phyloP scores from a whole-genome alignment of 2,797 vertebrate genomes.

The Rhincodon typus region DNA sequence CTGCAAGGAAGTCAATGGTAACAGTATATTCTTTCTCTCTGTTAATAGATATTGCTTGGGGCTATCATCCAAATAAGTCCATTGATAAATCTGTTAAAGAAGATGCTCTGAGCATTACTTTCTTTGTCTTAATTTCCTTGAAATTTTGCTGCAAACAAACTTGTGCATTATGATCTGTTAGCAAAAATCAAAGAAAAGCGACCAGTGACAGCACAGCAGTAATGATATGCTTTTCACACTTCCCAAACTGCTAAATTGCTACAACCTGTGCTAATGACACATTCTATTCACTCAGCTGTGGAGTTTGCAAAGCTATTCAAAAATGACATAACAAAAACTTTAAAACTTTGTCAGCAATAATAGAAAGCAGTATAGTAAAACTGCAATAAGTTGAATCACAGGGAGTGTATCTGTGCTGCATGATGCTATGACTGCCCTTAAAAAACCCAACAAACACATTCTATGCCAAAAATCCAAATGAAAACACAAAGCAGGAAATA shows the following conservation, averaged over 20 bases:
- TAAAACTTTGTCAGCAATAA: no score
- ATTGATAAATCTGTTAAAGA: not conserved
- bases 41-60: not conserved
- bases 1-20: not conserved
- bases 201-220: not conserved
- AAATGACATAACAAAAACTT: not conserved
- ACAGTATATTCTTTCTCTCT: not conserved
- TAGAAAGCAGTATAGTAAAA: no score
- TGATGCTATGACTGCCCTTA: no score
- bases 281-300: not conserved
- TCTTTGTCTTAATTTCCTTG: not conserved
- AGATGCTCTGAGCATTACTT: not conserved
- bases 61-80: not conserved
- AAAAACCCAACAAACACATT: no score
- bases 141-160: not conserved
- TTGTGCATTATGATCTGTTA: not conserved
- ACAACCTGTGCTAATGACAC: not conserved
- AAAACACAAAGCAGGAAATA: no score
- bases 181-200: not conserved
- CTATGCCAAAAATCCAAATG: no score
- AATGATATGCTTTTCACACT: slow-evolving; percentile 1
- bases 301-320: not conserved
- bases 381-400: no score
- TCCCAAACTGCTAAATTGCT: not conserved
- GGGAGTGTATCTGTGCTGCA: no score